Evolutionary conservation across 2,113 vertebrate genomes (phyloP), one percentile per base, ranked within the genome.

Genomic region (Telmatochromis bifrenatus): DNA sequence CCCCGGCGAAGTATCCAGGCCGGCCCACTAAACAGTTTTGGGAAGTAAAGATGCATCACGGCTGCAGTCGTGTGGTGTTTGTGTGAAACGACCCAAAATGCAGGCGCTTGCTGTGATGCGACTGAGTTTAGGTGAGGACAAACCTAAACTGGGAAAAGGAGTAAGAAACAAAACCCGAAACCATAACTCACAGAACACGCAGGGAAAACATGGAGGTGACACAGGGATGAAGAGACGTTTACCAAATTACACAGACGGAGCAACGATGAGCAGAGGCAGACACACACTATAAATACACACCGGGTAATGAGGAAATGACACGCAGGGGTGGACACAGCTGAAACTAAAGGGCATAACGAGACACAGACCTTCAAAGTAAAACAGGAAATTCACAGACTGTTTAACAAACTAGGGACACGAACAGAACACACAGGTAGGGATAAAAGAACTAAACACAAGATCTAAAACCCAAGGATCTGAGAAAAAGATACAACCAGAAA

Each of bases 91-190:
- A 6, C 26, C 55, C 7, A 58, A 58, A 58, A 58, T 58, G 14
- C 26, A 58, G 55, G 13, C 3, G 3, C 26, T 17, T 17, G 26
- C 26, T 58, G 56, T 17, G 56, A 58, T 31, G 56, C 2, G 14
- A 60, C 0, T 8, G 26, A 17, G 14, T 17, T 58, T 58, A 4
- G 0, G 26, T 10, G 14, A 1, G 3, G 14, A 33, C 28, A 31
- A 9, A 31, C 1, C 14, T 60, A 31, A 31, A 60, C 26, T 60
- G 56, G 13, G 8, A 60, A 60, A 60, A 60, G 0, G 14, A 4
- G 26, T 60, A 0, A 31, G 26, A 60, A 10, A 31, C 26, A 17
- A 17, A 60, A 60, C 56, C 0, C 0, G 1, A 60, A 60, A 17
- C 26, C 8, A 15, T 1, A 15, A 15, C 26, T 31, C 7, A 2